These are phyloP conservation scores for Python bivittatus DNA, from an alignment of 2,113 vertebrate species.

Conservation along the genomic window DNA sequence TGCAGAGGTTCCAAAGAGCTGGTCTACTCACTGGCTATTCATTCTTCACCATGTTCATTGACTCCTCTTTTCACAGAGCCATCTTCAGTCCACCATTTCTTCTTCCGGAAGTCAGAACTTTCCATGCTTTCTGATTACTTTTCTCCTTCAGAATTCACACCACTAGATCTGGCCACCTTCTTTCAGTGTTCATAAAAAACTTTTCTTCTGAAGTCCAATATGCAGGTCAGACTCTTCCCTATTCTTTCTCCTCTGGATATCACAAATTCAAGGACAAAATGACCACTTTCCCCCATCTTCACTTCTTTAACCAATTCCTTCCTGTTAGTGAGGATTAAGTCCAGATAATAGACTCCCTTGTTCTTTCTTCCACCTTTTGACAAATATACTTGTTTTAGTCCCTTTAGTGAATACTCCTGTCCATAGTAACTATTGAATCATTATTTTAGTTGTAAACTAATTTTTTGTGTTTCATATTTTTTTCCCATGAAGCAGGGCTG, in stretches of 20 bases:
- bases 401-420: neutral
- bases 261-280: neutral
- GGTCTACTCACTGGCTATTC: too few species aligned
- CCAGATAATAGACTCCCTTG: neutral
- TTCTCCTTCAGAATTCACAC: too few species aligned
- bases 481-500: slow-evolving; percentile 19
- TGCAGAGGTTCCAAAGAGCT: neutral
- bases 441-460: neutral
- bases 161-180: too few species aligned
- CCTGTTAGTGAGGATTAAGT: neutral
- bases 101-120: too few species aligned
- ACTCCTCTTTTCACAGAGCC: neutral
- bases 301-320: neutral
- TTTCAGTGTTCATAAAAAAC: too few species aligned
- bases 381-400: neutral
- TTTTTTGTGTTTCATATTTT: slow-evolving; percentile 35
- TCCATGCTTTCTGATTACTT: too few species aligned
- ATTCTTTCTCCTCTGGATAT: neutral
- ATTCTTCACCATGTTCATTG: neutral
- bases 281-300: neutral
- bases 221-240: neutral
- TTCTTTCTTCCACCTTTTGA: neutral
- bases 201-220: too few species aligned
- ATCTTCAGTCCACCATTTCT: too few species aligned
- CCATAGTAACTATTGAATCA: neutral